These are phyloP conservation scores for Drosophila pseudotakahashii DNA, from an alignment of 2,888 invertebrate genomes.

Conservation along the genomic window DNA sequence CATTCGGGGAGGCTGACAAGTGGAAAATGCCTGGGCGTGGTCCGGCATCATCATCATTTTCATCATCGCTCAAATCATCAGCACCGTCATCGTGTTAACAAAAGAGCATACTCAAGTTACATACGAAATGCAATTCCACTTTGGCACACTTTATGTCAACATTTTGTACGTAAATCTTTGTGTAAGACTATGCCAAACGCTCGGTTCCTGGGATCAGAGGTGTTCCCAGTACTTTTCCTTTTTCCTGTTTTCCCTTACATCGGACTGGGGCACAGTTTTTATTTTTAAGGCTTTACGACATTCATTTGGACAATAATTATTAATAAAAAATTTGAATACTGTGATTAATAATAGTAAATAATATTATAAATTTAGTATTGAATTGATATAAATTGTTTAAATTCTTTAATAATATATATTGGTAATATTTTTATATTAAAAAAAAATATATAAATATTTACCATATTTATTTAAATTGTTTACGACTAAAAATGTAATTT, in stretches of 20 bases:
- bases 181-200: constrained; percentile 79
- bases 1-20: constrained; percentile 24
- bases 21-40: constrained; percentile 39
- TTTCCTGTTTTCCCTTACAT: constrained; percentile 2
- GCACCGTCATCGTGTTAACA: constrained; percentile 73
- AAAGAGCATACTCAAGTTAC: constrained; percentile 81
- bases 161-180: constrained; percentile 81
- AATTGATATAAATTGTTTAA: too few relatives aligned
- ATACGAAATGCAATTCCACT: constrained; percentile 81
- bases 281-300: too few relatives aligned
- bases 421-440: too few relatives aligned
- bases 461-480: not conserved
- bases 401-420: too few relatives aligned
- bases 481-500: not conserved
- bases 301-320: too few relatives aligned
- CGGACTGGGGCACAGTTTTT: too few relatives aligned
- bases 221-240: not conserved
- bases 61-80: constrained; percentile 28
- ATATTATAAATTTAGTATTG: too few relatives aligned
- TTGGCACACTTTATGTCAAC: constrained; percentile 81
- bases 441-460: too few relatives aligned
- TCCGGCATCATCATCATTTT: constrained; percentile 27
- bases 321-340: too few relatives aligned
- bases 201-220: constrained; percentile 57
- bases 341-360: too few relatives aligned